Evolutionary conservation across 2,888 invertebrate species (phyloP).

Genomic region (Pachymerium ferrugineum): DNA sequence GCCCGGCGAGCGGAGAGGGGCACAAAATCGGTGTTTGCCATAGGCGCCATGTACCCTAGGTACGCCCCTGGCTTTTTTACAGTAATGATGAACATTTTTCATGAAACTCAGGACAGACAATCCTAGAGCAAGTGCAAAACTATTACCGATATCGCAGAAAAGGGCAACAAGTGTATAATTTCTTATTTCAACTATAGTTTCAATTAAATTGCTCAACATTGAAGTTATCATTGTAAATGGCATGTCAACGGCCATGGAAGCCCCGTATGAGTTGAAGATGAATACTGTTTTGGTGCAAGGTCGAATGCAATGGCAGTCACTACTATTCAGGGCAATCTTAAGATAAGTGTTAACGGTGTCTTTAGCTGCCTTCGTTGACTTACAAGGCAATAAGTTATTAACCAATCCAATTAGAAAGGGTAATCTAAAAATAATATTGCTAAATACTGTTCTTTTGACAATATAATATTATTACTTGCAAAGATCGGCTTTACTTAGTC

Average conservation of each 20-base stretch:
- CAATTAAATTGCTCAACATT: background rate
- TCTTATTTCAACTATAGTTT: background rate
- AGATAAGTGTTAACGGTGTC: background rate
- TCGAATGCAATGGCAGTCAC: too few species aligned
- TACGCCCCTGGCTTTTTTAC: constrained; percentile 11
- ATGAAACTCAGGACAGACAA: too few species aligned
- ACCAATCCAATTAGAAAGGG: background rate
- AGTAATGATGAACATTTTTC: too few species aligned
- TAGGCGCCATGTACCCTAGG: constrained; percentile 10
- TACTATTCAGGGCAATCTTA: background rate
- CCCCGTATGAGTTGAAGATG: too few species aligned
- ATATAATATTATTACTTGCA: too few species aligned
- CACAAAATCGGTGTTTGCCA: constrained; percentile 4
- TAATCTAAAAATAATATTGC: background rate
- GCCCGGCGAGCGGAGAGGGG: too few species aligned
- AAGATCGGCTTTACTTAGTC: background rate
- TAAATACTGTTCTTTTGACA: too few species aligned
- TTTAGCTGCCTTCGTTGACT: background rate
- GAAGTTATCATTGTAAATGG: background rate
- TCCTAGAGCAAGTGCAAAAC: too few species aligned
- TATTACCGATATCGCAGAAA: too few species aligned
- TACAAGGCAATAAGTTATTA: background rate
- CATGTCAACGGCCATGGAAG: too few species aligned
- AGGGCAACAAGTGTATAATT: background rate
- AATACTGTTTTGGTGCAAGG: too few species aligned